Conservation (phyloP, 2,113 vertebrate species). For the Phocoena sinus region DNA sequence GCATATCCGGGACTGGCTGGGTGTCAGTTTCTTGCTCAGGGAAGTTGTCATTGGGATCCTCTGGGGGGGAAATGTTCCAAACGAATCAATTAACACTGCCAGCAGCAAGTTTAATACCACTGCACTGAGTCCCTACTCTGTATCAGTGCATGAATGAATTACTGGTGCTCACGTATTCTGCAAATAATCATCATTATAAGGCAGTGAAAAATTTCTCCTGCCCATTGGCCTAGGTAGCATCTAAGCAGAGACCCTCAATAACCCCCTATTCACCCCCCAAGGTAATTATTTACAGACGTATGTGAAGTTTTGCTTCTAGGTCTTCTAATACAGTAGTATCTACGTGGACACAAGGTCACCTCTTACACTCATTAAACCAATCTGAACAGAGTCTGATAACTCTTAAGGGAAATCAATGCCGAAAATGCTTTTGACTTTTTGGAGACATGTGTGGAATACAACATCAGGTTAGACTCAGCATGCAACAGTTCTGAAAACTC, state of each 20-base stretch:
- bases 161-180: neutral
- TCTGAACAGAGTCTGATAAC: slow-evolving; percentile 68
- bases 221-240: neutral
- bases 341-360: slow-evolving; percentile 77
- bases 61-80: neutral
- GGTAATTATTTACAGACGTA: neutral
- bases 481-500: slow-evolving; percentile 2
- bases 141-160: slow-evolving; percentile 32
- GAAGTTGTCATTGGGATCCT: slow-evolving; percentile 31
- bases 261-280: neutral
- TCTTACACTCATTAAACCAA: slow-evolving; percentile 66
- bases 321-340: slow-evolving; percentile 62
- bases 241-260: neutral
- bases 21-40: neutral
- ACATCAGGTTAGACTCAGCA: slow-evolving; percentile 50
- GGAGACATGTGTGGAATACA: slow-evolving; percentile 56
- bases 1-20: neutral
- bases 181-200: neutral
- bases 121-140: neutral
- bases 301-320: slow-evolving; percentile 48
- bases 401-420: slow-evolving; percentile 77
- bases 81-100: neutral
- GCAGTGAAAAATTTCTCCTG: neutral
- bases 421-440: slow-evolving; percentile 70
- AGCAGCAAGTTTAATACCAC: slow-evolving; percentile 12